These are phyloP conservation scores for Amia ocellicauda DNA, from an alignment of 2,113 vertebrate species.

Conservation along the genomic window DNA sequence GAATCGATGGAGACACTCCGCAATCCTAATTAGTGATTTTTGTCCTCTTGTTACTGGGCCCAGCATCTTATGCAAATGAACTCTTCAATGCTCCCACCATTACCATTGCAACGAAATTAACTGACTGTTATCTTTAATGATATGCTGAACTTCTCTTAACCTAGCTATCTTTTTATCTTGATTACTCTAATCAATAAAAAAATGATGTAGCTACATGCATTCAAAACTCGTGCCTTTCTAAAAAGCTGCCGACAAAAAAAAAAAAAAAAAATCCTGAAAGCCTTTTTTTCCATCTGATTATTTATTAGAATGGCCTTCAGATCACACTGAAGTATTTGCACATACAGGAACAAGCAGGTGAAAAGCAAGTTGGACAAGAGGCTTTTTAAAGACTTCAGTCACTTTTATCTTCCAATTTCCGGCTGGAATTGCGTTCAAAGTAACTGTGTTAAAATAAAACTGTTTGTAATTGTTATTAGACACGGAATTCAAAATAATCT, in stretches of 20 bases:
- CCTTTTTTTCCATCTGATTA: slow-evolving; percentile 19
- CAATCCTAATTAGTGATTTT: slow-evolving; percentile 95
- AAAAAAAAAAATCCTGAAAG: slow-evolving; percentile 19
- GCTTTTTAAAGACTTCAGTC: neutral
- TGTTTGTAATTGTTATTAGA: no score
- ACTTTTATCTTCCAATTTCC: no score
- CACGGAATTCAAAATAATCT: no score
- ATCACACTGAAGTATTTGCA: slow-evolving; percentile 51
- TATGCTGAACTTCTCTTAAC: slow-evolving; percentile 77
- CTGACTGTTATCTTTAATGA: slow-evolving; percentile 88
- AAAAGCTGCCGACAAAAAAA: slow-evolving; percentile 64
- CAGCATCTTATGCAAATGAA: slow-evolving; percentile 91
- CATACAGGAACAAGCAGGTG: slow-evolving; percentile 39
- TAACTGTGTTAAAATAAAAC: no score
- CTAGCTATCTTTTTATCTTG: slow-evolving; percentile 80
- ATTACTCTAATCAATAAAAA: slow-evolving; percentile 87
- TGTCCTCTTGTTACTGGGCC: slow-evolving; percentile 86
- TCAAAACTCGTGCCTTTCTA: slow-evolving; percentile 79
- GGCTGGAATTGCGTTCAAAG: no score
- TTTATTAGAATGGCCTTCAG: slow-evolving; percentile 71
- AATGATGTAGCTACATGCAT: slow-evolving; percentile 76
- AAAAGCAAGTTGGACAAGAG: slow-evolving; percentile 23
- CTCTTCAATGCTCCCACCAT: slow-evolving; percentile 78
- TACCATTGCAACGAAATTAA: slow-evolving; percentile 80
- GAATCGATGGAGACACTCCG: slow-evolving; percentile 75